Evolutionary conservation across 2,888 invertebrate genomes (phyloP), one percentile per base, ranked within the genome.

Genomic region (Philereme vetulata): DNA sequence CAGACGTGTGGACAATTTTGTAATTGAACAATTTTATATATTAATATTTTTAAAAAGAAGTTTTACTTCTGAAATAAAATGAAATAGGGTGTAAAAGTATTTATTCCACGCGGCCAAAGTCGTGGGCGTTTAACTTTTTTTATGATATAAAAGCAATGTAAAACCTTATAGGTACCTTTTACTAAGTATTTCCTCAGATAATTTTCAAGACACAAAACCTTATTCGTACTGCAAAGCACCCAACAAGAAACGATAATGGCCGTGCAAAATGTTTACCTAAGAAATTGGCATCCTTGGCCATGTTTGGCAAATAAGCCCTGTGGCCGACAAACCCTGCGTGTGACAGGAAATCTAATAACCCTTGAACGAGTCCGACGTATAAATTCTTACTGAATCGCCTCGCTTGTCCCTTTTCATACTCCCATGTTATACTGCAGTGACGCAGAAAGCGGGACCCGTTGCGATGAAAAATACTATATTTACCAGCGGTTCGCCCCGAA

Each of bases 311-410:
- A 86, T 85, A 84, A 80, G 81, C 78, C 77, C 78, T 80, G 81
- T 76, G 85, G 82, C 75, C 77, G 84, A 72, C 72, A 65, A 62
- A 47, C 75, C 72, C 78, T 85, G 88, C 79, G 80, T 86, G 86
- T 88, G 88, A 88, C 88, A 82, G 82, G 87, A 88, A 88, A 86
- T 85, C 85, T 87, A 88, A 88, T 86, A 88, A 84, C 86, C 84
- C 84, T 77, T 77, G 78, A 83, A 84, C 81, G 82, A 83, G 77
- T 76, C 77, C 76, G 78, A 80, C 83, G 81, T 82, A 82, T 80
- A 84, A 81, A 82, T 83, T 79, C 81, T 78, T 80, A 80, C 75
- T 78, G 76, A 82, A 78, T 81, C 76, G 78, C 76, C 72, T 70
- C 65, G 73, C 71, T 76, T 74, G 76, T 76, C 82, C 76, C 79